phyloP scores from a whole-genome alignment of 1,140 invertebrate genomes.

The Formica exsecta region DNA sequence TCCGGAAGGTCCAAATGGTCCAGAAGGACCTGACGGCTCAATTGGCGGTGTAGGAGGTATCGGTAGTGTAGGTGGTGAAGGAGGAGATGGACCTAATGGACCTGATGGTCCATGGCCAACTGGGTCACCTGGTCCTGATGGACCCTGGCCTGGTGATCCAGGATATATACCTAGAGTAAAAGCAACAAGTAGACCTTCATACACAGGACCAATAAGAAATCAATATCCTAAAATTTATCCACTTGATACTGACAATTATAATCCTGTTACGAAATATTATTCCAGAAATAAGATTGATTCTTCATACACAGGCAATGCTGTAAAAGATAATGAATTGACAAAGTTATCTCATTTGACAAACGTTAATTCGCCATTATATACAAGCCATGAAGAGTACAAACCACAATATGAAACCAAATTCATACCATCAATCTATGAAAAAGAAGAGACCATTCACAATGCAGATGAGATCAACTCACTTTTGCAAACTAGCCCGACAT shows the following conservation, averaged over 20 bases:
- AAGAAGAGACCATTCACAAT: conserved; percentile 26
- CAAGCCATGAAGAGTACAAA: background rate
- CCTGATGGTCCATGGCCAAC: conserved; percentile 79
- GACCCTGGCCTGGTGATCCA: conserved; percentile 83
- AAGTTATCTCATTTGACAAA: conserved; percentile 7
- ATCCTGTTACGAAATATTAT: conserved; percentile 9
- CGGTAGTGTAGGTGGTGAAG: conserved; percentile 69
- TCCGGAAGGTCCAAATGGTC: conserved; percentile 47
- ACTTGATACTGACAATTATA: conserved; percentile 3
- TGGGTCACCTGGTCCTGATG: conserved; percentile 80
- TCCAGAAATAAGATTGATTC: conserved; percentile 13
- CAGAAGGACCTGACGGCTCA: conserved; percentile 47
- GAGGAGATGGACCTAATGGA: conserved; percentile 70
- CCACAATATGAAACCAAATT: conserved; percentile 37
- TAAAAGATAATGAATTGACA: conserved; percentile 21
- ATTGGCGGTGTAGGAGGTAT: conserved; percentile 63
- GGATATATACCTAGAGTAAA: conserved; percentile 69
- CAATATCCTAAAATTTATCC: conserved; percentile 22
- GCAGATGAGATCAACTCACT: conserved; percentile 62
- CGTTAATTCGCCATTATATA: conserved; percentile 40
- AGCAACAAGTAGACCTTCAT: conserved; percentile 17
- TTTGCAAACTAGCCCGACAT: conserved; percentile 8
- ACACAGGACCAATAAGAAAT: conserved; percentile 49
- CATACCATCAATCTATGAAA: background rate
- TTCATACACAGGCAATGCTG: background rate